A percentile compares a stretch with the other conserved stretches of the same genome.
These are phyloP conservation scores for Cryptomyrus ogoouensis DNA, from an alignment of 2,113 vertebrate species.

Conservation along the genomic window DNA sequence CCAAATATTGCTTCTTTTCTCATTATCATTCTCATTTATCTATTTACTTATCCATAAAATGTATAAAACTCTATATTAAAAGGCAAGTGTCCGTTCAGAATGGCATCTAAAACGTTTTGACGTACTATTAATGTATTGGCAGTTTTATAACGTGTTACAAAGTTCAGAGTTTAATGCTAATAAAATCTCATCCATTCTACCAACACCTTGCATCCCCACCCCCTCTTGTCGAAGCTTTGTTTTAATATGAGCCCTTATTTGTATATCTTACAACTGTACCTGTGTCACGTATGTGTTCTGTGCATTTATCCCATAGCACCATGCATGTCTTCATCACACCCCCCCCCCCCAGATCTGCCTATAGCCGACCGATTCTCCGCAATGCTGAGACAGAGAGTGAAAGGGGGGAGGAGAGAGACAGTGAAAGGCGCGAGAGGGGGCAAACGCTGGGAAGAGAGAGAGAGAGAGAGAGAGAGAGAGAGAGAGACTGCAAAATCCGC, in stretches of 20 bases:
- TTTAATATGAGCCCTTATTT: background rate
- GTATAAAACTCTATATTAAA: background rate
- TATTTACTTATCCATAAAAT: background rate
- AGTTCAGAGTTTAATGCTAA: background rate
- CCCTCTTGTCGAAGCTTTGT: background rate
- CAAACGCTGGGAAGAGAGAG: background rate
- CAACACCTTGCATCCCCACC: background rate
- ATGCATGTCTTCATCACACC: background rate
- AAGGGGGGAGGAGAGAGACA: conserved; percentile 21
- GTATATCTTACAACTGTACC: background rate
- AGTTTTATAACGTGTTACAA: background rate
- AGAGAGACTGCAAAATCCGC: conserved; percentile 42
- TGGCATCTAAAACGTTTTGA: background rate
- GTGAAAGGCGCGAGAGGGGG: background rate
- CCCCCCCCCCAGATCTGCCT: background rate
- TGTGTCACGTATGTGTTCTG: background rate
- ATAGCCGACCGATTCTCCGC: conserved; percentile 56
- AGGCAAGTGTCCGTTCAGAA: background rate
- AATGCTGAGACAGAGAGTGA: conserved; percentile 47
- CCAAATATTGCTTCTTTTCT: background rate
- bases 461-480: conserved; percentile 6
- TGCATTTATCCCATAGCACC: background rate
- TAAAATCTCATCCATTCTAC: background rate
- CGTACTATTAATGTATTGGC: background rate
- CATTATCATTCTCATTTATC: background rate